Base-by-base conservation (phyloP, 2,113 vertebrate species). In the Periophthalmus modestus region DNA sequence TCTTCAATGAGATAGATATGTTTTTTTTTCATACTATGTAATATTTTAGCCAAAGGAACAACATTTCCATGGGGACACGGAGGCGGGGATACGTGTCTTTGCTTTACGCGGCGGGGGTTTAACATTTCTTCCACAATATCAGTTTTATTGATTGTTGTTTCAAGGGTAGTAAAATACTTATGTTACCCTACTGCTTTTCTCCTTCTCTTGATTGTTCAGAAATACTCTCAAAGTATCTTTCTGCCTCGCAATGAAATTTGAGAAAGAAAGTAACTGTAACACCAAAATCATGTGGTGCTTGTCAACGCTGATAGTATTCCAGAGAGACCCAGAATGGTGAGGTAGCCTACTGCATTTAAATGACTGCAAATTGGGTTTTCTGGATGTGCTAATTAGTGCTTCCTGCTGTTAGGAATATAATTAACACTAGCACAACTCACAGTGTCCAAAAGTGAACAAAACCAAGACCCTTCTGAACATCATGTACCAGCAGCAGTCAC, bases 381-480 rank as follows among this genome's bases (percentile, higher is more conserved):
- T 48, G 24, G 24, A 15, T 34, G 71, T 68, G 71, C 57, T 59
- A 59, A 59, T 59, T 59, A 59, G 57, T 28, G 23, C 57, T 7
- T 59, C 57, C 24, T 24, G 24, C 23, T 28, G 52, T 10, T 55
- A 55, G 21, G 23, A 14, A 59, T 28, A 15, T 59, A 15, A 28
- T 59, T 59, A 59, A 28, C 23, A 15, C 57, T 4, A 59, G 3
- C 4, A 1, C 23, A 59, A 28, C 12, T 59, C 12, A 19, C 50
- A 28, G 23, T 59, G 21, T 59, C 57, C 23, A 59, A 28, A 43
- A 24, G 12, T 28, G 57, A 28, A 28, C 21, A 59, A 59, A 28
- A 28, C 21, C 21, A 59, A 59, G 21, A 2, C 2, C 3, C 52
- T 55, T n/a, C 19, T 55, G 52, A 4, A 28, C 57, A 23, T 13